A percentile compares a stretch with the other conserved stretches of the same genome.
Conservation (phyloP, 2,888 invertebrate genomes). For the Lottia gigantea region DNA sequence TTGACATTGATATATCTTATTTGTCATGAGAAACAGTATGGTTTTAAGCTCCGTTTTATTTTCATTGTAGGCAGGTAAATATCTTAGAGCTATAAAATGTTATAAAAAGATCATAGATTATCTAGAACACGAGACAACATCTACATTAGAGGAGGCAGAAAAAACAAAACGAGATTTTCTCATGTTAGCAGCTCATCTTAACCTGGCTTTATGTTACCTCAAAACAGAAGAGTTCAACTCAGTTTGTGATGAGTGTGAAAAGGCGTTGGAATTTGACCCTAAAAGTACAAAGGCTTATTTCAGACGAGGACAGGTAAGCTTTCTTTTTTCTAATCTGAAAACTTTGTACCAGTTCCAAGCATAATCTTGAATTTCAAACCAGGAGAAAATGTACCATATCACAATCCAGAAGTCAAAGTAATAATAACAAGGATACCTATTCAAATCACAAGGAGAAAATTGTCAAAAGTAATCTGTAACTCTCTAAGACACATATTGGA, state of each 20-base stretch:
- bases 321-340: no score
- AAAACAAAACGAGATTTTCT: conserved; percentile 71
- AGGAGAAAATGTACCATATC: no score
- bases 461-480: no score
- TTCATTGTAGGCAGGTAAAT: conserved; percentile 74
- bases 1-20: no score
- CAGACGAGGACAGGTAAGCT: conserved; percentile 80
- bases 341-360: no score
- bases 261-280: conserved; percentile 80
- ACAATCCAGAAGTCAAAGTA: no score
- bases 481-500: no score
- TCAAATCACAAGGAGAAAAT: no score
- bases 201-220: conserved; percentile 84
- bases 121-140: conserved; percentile 73
- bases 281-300: conserved; percentile 90
- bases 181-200: conserved; percentile 80
- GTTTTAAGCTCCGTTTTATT: not conserved
- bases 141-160: conserved; percentile 66
- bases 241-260: conserved; percentile 80
- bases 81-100: conserved; percentile 83
- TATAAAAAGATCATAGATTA: conserved; percentile 82
- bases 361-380: no score
- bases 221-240: conserved; percentile 80
- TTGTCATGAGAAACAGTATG: no score
- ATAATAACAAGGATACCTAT: no score